Conservation (phyloP, 2,113 vertebrate species). For the Illadopsis cleaveri region DNA sequence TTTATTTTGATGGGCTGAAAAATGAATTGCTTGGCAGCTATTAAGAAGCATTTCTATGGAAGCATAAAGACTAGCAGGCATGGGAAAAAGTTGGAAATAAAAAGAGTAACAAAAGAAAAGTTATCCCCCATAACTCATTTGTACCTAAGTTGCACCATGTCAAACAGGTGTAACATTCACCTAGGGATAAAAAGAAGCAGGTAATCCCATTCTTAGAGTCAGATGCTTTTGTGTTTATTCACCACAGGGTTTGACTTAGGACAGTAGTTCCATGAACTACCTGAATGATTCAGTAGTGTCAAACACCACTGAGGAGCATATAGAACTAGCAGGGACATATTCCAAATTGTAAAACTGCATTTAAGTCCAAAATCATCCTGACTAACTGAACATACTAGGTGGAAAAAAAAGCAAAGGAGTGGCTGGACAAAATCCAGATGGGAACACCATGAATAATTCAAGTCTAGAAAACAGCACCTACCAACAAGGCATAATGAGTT, state of each 20-base stretch:
- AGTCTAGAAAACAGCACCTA: background rate
- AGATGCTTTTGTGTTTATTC: background rate
- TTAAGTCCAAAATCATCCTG: background rate
- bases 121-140: accelerated
- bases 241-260: background rate
- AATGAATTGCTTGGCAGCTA: background rate
- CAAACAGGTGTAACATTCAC: background rate
- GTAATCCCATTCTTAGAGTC: background rate
- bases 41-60: background rate
- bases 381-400: background rate
- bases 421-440: background rate
- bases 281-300: background rate
- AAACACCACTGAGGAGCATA: background rate
- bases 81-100: background rate
- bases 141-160: background rate
- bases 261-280: background rate
- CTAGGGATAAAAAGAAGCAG: background rate
- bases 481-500: background rate
- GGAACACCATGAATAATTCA: background rate
- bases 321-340: background rate
- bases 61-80: background rate
- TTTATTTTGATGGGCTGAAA: background rate
- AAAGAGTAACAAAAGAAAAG: background rate
- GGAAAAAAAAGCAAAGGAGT: background rate
- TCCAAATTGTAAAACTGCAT: background rate